Conservation (phyloP, 2,113 vertebrate species). For the Hippolais icterina region DNA sequence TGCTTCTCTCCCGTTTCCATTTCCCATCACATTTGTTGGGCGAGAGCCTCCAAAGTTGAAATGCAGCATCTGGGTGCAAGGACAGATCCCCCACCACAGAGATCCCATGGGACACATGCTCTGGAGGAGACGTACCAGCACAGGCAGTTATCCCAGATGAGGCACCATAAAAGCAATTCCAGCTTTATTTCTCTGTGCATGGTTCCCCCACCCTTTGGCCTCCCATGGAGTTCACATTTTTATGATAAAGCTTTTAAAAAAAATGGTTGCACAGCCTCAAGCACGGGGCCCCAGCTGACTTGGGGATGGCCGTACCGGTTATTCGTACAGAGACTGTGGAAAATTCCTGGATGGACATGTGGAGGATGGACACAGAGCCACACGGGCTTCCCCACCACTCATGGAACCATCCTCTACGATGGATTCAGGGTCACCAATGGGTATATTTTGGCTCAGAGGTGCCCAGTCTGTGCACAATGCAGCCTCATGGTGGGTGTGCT, state of each 20-base stretch:
- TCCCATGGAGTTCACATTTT: background rate
- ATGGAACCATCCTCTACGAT: background rate
- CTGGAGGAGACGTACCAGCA: background rate
- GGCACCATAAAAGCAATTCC: background rate
- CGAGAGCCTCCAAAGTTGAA: background rate
- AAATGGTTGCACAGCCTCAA: background rate
- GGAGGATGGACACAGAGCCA: fast-evolving
- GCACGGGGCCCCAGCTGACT: fast-evolving
- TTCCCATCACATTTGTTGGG: background rate
- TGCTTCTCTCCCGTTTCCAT: background rate
- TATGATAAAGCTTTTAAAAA: background rate
- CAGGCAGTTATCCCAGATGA: fast-evolving
- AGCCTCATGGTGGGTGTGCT: fast-evolving
- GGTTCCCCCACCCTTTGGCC: background rate
- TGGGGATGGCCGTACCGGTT: background rate
- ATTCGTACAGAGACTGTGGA: background rate
- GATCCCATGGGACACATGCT: background rate
- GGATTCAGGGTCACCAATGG: background rate
- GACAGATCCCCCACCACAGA: background rate
- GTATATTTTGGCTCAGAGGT: background rate
- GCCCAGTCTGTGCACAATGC: background rate
- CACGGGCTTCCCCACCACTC: background rate
- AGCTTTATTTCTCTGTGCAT: background rate
- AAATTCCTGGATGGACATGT: background rate
- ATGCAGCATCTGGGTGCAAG: background rate